phyloP scores from a whole-genome alignment of 2,113 vertebrate species.

The Eleginops maclovinus region DNA sequence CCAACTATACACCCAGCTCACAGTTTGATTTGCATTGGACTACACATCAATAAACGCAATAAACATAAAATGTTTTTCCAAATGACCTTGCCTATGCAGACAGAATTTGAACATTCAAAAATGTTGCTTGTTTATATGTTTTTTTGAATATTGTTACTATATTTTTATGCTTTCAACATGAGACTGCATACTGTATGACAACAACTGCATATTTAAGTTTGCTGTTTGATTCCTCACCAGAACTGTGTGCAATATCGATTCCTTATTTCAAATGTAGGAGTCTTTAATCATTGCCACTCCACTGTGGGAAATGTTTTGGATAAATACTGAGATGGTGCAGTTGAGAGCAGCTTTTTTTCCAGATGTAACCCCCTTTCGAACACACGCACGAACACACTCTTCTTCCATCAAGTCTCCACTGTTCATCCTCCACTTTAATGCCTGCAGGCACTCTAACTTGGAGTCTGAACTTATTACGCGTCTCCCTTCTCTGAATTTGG shows the following conservation, averaged over 20 bases:
- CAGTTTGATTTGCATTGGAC: slow-evolving; percentile 43
- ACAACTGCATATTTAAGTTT: background rate
- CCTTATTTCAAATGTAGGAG: slow-evolving; percentile 1
- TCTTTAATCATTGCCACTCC: background rate
- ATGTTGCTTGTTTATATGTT: background rate
- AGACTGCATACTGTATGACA: slow-evolving; percentile 8
- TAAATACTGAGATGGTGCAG: slow-evolving; percentile 3
- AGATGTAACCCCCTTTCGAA: slow-evolving; percentile 16
- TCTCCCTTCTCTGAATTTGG: slow-evolving; percentile 62
- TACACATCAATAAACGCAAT: slow-evolving; percentile 42
- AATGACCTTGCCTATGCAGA: slow-evolving; percentile 45
- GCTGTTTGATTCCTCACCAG: background rate
- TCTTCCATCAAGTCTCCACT: slow-evolving; percentile 56
- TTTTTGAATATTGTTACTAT: background rate
- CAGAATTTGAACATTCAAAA: slow-evolving; percentile 1
- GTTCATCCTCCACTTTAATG: slow-evolving; percentile 64
- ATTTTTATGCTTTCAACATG: background rate
- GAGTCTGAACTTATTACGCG: slow-evolving; percentile 72
- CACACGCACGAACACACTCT: slow-evolving; percentile 27
- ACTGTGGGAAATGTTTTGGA: slow-evolving; percentile 5
- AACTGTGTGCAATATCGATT: background rate
- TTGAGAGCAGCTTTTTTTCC: slow-evolving; percentile 1
- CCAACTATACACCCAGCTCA: slow-evolving; percentile 13
- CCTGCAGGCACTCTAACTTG: slow-evolving; percentile 69
- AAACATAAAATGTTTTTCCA: too few species aligned